These are phyloP conservation scores for Rhopalosiphum padi DNA, from an alignment of 1,140 invertebrate genomes.

Conservation along the genomic window DNA sequence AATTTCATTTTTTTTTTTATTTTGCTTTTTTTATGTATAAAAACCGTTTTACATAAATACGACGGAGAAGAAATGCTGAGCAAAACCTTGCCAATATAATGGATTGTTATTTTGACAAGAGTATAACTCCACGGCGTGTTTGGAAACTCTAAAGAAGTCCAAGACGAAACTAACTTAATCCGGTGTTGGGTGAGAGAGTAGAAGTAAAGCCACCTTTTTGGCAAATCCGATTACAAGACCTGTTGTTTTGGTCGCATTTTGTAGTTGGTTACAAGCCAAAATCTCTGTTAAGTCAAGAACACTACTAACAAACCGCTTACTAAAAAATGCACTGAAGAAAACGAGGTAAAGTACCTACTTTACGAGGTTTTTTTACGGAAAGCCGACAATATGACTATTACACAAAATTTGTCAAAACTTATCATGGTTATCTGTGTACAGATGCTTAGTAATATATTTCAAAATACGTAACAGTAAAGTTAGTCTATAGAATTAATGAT, in stretches of 20 bases:
- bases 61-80: background rate
- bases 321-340: background rate
- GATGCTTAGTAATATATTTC: background rate
- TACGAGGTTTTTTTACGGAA: background rate
- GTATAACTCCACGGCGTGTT: background rate
- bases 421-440: background rate
- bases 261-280: constrained; percentile 51
- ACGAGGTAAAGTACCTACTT: background rate
- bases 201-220: constrained; percentile 48
- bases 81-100: constrained; percentile 14
- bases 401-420: background rate
- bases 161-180: constrained; percentile 31
- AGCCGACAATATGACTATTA: background rate
- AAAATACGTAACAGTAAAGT: background rate
- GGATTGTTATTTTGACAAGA: constrained; percentile 33
- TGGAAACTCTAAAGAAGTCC: constrained; percentile 38
- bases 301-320: constrained; percentile 38
- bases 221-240: constrained; percentile 45
- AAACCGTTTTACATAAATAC: constrained; percentile 1
- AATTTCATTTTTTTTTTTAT: no score
- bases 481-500: background rate
- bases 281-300: constrained; percentile 26
- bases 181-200: background rate
- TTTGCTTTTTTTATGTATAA: background rate
- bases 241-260: constrained; percentile 49